A percentile compares a stretch with the other conserved stretches of the same genome.
These are phyloP conservation scores for Catharus minimus DNA, from an alignment of 2,113 vertebrate species.

Conservation along the genomic window DNA sequence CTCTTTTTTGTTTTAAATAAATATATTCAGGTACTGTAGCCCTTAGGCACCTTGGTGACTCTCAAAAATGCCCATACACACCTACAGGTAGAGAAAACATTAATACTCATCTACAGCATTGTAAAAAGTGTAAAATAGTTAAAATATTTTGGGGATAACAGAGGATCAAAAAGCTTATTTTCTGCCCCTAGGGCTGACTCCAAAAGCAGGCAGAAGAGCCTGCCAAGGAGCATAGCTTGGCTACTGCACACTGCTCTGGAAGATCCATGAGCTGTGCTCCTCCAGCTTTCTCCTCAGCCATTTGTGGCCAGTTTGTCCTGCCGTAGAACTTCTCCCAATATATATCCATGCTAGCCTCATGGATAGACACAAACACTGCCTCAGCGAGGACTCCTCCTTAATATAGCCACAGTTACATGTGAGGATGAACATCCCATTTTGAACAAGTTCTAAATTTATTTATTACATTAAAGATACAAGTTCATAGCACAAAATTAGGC, in stretches of 20 bases:
- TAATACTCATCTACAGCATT: not conserved
- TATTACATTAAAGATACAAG: not conserved
- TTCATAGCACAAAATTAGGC: not conserved
- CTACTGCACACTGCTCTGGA: not conserved
- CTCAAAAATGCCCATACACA: not conserved
- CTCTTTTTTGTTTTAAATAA: not conserved
- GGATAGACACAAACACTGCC: not conserved
- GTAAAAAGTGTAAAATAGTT: not conserved
- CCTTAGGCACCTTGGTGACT: not conserved
- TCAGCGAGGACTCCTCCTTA: not conserved
- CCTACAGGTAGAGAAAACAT: not conserved
- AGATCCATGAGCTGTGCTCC: not conserved
- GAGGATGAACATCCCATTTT: not conserved
- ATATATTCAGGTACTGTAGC: not conserved
- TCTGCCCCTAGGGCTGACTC: not conserved
- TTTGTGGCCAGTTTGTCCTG: not conserved
- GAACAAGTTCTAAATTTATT: not conserved
- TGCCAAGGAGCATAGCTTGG: not conserved
- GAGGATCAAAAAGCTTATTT: not conserved
- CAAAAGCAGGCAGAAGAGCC: not conserved
- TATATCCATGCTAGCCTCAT: not conserved
- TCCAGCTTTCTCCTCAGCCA: not conserved
- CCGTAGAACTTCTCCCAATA: not conserved
- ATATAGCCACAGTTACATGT: not conserved
- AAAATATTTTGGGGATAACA: not conserved